Percentiles rank a stretch among this genome's conserved stretches.
These are phyloP conservation scores for Ispidina picta DNA, from an alignment of 2,797 vertebrate species.

Conservation along the genomic window DNA sequence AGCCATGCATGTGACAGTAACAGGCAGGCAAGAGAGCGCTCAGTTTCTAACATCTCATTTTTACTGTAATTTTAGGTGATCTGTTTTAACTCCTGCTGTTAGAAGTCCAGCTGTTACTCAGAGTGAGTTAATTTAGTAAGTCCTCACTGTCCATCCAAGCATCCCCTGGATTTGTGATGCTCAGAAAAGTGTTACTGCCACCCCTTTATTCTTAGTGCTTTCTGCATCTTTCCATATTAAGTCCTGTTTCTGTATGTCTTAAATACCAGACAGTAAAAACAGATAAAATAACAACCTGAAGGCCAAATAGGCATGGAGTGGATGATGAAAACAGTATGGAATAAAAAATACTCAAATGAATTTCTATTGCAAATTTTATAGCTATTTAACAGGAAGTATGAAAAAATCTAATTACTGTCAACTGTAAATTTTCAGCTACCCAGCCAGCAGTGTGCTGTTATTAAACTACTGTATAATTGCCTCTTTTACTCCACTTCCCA, in stretches of 20 bases:
- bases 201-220: not conserved
- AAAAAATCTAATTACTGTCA: conserved; percentile 78
- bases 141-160: not conserved
- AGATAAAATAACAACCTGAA: not conserved
- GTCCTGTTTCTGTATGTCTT: not conserved
- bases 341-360: conserved; percentile 23
- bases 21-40: not conserved
- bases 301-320: not conserved
- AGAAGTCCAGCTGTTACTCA: not conserved
- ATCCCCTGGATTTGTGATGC: not conserved
- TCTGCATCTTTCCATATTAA: not conserved
- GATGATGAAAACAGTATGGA: conserved; percentile 21
- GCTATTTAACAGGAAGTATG: conserved; percentile 60
- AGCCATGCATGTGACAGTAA: not conserved
- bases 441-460: conserved; percentile 66
- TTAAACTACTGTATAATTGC: conserved; percentile 75
- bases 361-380: conserved; percentile 56
- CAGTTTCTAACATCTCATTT: not conserved
- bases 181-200: not conserved
- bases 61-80: not conserved
- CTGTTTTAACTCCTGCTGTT: conserved; percentile 18
- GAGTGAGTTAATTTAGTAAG: not conserved
- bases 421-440: conserved; percentile 68
- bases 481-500: conserved; percentile 73
- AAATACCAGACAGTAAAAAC: not conserved